A percentile compares a stretch with the other conserved stretches of the same genome.
Evolutionary conservation across 2,888 invertebrate species (phyloP).

Genomic region (Halictus ligatus): DNA sequence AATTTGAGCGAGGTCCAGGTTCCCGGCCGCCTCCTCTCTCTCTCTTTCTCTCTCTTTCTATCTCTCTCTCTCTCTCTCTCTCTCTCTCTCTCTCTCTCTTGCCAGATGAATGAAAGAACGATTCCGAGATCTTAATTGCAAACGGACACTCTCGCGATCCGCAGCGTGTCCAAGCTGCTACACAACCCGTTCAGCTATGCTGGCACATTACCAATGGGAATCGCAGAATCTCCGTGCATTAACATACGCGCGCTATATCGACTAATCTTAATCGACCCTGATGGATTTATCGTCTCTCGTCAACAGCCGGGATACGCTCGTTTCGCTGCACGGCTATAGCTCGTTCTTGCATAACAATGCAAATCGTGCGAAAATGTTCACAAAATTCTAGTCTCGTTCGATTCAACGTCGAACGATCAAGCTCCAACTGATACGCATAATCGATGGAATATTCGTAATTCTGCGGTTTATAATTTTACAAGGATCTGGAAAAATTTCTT

Average conservation of each 20-base stretch:
- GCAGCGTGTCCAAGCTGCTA: slow-evolving; percentile 5
- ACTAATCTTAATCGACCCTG: slow-evolving; percentile 49
- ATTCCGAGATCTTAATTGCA: slow-evolving; percentile 41
- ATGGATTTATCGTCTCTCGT: slow-evolving; percentile 45
- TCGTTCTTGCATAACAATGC: slow-evolving; percentile 25
- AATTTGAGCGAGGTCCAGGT: slow-evolving; percentile 51
- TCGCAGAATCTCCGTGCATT: slow-evolving; percentile 43
- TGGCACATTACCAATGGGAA: slow-evolving; percentile 58
- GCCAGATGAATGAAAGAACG: slow-evolving; percentile 49
- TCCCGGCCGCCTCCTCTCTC: neutral
- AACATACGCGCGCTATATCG: slow-evolving; percentile 53
- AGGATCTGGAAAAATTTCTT: too few species aligned
- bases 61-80: too few species aligned
- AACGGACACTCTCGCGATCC: slow-evolving; percentile 32
- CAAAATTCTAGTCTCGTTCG: neutral
- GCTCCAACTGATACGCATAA: slow-evolving; percentile 10
- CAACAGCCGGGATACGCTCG: slow-evolving; percentile 25
- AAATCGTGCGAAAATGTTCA: slow-evolving; percentile 9
- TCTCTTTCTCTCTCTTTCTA: too few species aligned
- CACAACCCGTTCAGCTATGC: slow-evolving; percentile 22
- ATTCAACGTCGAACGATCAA: neutral
- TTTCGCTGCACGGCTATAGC: neutral
- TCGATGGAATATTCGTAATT: slow-evolving; percentile 17
- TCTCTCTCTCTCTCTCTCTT: neutral
- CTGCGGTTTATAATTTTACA: neutral